Evolutionary conservation across 2,113 vertebrate genomes (phyloP).

Genomic region (Anarrhichthys ocellatus): DNA sequence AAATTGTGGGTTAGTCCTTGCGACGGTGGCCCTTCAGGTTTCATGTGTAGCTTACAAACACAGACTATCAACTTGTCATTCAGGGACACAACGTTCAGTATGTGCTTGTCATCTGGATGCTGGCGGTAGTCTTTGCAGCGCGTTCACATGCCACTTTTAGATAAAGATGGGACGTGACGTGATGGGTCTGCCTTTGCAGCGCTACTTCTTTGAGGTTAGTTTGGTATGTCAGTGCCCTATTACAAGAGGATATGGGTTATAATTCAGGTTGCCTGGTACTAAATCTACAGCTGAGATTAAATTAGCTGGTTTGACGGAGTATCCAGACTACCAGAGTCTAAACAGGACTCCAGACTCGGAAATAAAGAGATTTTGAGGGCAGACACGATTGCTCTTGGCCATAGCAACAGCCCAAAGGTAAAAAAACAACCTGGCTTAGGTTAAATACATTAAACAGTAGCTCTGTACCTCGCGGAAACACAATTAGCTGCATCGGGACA

Average conservation of each 20-base stretch:
- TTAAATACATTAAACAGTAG: conserved; percentile 18
- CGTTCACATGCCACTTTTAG: not conserved
- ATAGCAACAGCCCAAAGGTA: not conserved
- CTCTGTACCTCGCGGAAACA: not conserved
- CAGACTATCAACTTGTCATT: not conserved
- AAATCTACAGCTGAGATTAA: not conserved
- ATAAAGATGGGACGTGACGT: not conserved
- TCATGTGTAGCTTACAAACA: not conserved
- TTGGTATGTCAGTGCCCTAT: not conserved
- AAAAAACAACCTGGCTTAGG: not conserved
- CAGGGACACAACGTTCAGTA: not conserved
- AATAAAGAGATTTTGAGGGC: not conserved
- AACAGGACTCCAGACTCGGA: not conserved
- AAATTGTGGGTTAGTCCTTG: not conserved
- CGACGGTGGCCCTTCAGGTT: not conserved
- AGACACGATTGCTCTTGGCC: not conserved
- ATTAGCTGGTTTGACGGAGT: not conserved
- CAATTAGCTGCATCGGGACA: conserved; percentile 5
- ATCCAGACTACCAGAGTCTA: not conserved
- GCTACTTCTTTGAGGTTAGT: not conserved
- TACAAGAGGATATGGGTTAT: not conserved
- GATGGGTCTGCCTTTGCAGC: not conserved
- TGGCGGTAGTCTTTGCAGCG: not conserved
- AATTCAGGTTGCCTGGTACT: not conserved
- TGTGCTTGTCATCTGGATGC: not conserved